phyloP scores from a whole-genome alignment of 2,113 vertebrate species.

The Pristiophorus japonicus region DNA sequence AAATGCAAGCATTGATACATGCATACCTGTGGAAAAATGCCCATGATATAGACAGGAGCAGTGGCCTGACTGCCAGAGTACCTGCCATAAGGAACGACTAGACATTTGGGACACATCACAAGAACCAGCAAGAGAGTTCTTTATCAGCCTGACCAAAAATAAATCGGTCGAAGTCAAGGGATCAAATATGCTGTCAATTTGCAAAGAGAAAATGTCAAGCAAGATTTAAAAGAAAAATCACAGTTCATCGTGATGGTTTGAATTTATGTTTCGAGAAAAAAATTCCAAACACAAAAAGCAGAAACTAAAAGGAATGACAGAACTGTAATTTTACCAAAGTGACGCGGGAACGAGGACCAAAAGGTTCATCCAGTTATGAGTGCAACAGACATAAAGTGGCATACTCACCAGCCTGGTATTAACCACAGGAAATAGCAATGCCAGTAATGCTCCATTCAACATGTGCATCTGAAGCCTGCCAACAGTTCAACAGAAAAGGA shows the following conservation, averaged over 20 bases:
- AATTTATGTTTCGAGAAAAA: background rate
- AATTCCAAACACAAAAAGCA: background rate
- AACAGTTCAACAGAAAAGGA: conserved; percentile 40
- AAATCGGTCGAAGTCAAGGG: background rate
- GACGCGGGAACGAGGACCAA: background rate
- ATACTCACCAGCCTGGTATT: conserved; percentile 91
- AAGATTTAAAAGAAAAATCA: no score
- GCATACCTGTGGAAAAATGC: background rate
- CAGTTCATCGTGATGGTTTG: background rate
- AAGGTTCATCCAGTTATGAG: background rate
- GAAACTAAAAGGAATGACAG: background rate
- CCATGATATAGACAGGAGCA: background rate
- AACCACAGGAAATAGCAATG: conserved; percentile 89
- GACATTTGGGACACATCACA: background rate
- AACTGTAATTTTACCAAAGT: no score
- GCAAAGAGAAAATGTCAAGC: background rate
- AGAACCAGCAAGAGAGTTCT: background rate
- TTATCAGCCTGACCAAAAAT: background rate
- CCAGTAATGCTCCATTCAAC: conserved; percentile 90
- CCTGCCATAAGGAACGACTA: background rate
- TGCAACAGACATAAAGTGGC: background rate
- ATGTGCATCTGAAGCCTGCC: conserved; percentile 92
- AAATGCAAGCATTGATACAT: background rate
- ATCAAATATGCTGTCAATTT: background rate
- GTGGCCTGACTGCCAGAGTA: background rate